Percentiles rank a stretch among this genome's conserved stretches.
Evolutionary conservation across 2,797 vertebrate genomes (phyloP).

Genomic region (Micromesistius poutassou): DNA sequence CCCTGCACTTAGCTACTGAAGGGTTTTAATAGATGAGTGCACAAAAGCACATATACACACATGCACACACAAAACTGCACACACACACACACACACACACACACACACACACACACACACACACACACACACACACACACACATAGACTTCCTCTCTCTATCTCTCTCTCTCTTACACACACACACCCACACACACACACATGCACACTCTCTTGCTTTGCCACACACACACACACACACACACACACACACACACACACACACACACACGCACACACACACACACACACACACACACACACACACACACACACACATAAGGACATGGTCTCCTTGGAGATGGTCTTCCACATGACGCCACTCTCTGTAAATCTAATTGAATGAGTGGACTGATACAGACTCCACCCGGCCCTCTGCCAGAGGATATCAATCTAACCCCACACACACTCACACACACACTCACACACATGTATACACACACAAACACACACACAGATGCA

Average conservation of each 20-base stretch:
- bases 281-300: conserved; percentile 12
- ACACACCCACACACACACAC: conserved; percentile 8
- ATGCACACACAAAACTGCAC: not conserved
- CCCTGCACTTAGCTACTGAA: conserved; percentile 66
- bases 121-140: conserved; percentile 10
- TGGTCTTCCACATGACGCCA: conserved; percentile 74
- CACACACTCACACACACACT: no score
- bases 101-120: not conserved
- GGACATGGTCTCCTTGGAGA: conserved; percentile 70
- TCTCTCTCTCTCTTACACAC: conserved; percentile 9
- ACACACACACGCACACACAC: conserved; percentile 25
- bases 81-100: conserved; percentile 16
- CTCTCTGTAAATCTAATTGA: conserved; percentile 76
- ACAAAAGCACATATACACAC: conserved; percentile 34
- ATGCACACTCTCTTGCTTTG: no score
- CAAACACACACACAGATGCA: no score
- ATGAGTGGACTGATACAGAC: conserved; percentile 68
- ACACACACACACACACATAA: conserved; percentile 38
- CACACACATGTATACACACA: no score
- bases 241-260: not conserved
- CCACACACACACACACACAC: conserved; percentile 9
- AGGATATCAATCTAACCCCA: conserved; percentile 70
- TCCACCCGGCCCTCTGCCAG: conserved; percentile 67
- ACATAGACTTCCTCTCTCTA: not conserved
- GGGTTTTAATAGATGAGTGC: conserved; percentile 67